Evolutionary conservation across 2,888 invertebrate genomes (phyloP).

Genomic region (Spatulosminthurus flaviceps): DNA sequence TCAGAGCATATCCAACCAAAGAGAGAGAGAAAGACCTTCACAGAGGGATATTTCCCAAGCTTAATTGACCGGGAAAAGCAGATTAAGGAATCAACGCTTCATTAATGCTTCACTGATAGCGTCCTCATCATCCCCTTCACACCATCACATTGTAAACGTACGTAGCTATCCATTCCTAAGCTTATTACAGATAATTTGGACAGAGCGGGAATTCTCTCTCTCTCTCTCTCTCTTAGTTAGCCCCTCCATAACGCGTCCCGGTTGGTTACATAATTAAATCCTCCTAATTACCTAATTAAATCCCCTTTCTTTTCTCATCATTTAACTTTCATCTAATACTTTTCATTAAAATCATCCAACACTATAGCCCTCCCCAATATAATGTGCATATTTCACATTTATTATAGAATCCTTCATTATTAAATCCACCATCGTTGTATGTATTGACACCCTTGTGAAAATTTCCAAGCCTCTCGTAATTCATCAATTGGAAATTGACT

Average conservation of each 20-base stretch:
- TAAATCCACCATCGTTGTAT: too few species aligned
- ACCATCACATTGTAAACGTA: conserved; percentile 21
- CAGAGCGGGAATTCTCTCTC: conserved; percentile 2
- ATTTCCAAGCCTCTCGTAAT: too few species aligned
- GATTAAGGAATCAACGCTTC: conserved; percentile 64
- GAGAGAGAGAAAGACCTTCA: conserved; percentile 6
- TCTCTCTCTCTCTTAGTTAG: too few species aligned
- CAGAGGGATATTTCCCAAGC: conserved; percentile 59
- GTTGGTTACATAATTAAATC: conserved; percentile 12
- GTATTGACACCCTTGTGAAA: too few species aligned
- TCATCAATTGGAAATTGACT: too few species aligned
- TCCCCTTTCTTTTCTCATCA: conserved; percentile 6
- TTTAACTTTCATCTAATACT: background rate
- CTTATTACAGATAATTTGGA: conserved; percentile 20
- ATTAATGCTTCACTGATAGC: conserved; percentile 60
- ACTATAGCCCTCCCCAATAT: too few species aligned
- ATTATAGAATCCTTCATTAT: too few species aligned
- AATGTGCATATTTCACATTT: too few species aligned
- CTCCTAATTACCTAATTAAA: too few species aligned
- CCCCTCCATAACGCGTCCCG: background rate
- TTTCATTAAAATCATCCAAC: too few species aligned
- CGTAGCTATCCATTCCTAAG: background rate
- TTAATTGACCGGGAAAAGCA: conserved; percentile 64
- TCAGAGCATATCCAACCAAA: background rate
- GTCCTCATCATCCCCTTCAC: conserved; percentile 36